These are phyloP conservation scores for Hydropsyche betteni DNA, from an alignment of 2,888 invertebrate species.

Conservation along the genomic window DNA sequence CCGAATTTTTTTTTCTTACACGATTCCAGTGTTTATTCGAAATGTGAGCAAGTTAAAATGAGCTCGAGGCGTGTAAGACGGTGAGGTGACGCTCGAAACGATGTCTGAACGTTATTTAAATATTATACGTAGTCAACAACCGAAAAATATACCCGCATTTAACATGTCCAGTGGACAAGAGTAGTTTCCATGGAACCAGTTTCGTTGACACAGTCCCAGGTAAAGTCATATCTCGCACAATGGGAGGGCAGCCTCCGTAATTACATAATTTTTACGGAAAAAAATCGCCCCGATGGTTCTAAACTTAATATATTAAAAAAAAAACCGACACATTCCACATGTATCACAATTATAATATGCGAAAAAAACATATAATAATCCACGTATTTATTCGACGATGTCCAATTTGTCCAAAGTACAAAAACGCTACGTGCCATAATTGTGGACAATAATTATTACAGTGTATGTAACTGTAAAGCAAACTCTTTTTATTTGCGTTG, in stretches of 20 bases:
- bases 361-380: too few relatives aligned
- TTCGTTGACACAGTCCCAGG: conserved; percentile 39
- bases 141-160: conserved; percentile 15
- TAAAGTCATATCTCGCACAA: conserved; percentile 34
- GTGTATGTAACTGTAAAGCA: conserved; percentile 28
- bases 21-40: conserved; percentile 7
- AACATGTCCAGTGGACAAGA: background rate
- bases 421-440: background rate
- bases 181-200: conserved; percentile 30
- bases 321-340: too few relatives aligned
- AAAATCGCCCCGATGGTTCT: too few relatives aligned
- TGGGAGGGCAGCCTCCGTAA: conserved; percentile 20
- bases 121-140: conserved; percentile 19
- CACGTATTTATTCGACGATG: background rate
- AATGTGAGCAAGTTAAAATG: conserved; percentile 8
- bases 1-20: conserved; percentile 11
- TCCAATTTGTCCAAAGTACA: background rate
- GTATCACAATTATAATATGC: too few relatives aligned
- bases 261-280: conserved; percentile 17
- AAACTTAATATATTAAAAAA: too few relatives aligned
- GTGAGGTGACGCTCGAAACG: conserved; percentile 31
- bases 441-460: conserved; percentile 30
- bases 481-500: conserved; percentile 37
- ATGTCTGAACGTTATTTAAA: conserved; percentile 22
- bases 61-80: conserved; percentile 12